Percentiles rank a stretch among this genome's conserved stretches.
Evolutionary conservation across 2,888 invertebrate genomes (phyloP).

Genomic region (Scotopteryx bipunctaria): DNA sequence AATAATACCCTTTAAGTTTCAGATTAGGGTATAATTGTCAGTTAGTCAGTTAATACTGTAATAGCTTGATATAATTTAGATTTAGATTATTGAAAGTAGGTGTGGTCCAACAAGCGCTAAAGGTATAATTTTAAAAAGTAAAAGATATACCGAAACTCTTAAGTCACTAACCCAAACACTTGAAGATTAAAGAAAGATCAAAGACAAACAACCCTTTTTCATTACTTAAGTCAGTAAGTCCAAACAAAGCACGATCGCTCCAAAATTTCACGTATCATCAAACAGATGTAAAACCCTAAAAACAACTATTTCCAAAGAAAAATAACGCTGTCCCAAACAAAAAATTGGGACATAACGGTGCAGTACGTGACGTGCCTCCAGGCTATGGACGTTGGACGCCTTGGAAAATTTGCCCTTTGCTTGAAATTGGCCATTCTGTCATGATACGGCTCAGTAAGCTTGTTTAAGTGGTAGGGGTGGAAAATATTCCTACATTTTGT

Average conservation of each 20-base stretch:
- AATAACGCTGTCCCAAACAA: constrained; percentile 53
- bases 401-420: constrained; percentile 39
- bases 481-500: constrained; percentile 33
- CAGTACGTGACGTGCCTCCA: constrained; percentile 62
- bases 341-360: constrained; percentile 67
- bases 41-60: too few species aligned
- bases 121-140: too few species aligned
- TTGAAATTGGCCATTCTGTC: constrained; percentile 58
- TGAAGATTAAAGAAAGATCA: too few species aligned
- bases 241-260: constrained; percentile 7
- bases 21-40: too few species aligned
- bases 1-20: too few species aligned
- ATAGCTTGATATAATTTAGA: too few species aligned
- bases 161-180: too few species aligned
- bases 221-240: neutral
- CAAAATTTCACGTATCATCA: constrained; percentile 21
- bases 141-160: too few species aligned
- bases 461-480: constrained; percentile 37
- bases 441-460: constrained; percentile 51
- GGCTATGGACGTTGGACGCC: constrained; percentile 39
- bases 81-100: too few species aligned
- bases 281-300: constrained; percentile 25
- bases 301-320: constrained; percentile 39
- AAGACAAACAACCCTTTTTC: too few species aligned
- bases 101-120: too few species aligned